Evolutionary conservation across 30 jellyfish, hydroid and myxozoan species (phyloP).

Genomic region (Hydractinia symbiolongicarpus): DNA sequence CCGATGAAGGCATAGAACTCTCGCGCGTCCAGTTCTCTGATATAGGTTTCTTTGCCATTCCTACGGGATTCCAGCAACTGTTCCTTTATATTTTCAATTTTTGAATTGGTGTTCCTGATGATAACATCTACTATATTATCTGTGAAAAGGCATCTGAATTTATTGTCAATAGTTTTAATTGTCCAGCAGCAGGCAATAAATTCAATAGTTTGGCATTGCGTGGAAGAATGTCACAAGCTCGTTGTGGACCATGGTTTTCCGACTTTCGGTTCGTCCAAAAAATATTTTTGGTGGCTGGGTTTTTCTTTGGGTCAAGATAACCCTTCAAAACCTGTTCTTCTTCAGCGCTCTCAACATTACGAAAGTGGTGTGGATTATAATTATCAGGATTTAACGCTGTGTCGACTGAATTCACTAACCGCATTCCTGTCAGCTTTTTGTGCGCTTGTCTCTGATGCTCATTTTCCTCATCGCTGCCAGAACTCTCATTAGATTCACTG

Average conservation of each 20-base stretch:
- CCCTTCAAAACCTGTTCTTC: neutral
- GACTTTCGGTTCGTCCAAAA: conserved; percentile 6
- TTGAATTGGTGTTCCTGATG: conserved; percentile 3
- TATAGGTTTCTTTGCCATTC: neutral
- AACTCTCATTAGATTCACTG: neutral
- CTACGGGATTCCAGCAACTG: conserved; percentile 1
- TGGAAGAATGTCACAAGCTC: conserved; percentile 6
- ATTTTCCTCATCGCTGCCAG: too few relatives aligned
- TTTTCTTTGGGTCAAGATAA: conserved; percentile 4
- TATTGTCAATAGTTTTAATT: neutral
- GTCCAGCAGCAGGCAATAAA: conserved; percentile 6
- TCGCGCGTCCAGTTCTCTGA: neutral
- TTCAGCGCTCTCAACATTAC: too few relatives aligned
- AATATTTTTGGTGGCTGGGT: neutral
- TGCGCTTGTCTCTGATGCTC: neutral
- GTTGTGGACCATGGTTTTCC: conserved; percentile 1
- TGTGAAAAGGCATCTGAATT: neutral
- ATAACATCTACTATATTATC: neutral
- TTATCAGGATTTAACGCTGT: conserved; percentile 2
- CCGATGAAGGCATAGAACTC: conserved; percentile 26
- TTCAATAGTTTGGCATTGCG: conserved; percentile 8
- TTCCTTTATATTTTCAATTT: conserved; percentile 1
- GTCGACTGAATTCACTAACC: conserved; percentile 6
- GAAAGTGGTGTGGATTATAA: conserved; percentile 1
- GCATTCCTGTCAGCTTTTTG: conserved; percentile 7